Evolutionary conservation across 2,113 vertebrate species (phyloP).

Genomic region (Thunnus maccoyii): DNA sequence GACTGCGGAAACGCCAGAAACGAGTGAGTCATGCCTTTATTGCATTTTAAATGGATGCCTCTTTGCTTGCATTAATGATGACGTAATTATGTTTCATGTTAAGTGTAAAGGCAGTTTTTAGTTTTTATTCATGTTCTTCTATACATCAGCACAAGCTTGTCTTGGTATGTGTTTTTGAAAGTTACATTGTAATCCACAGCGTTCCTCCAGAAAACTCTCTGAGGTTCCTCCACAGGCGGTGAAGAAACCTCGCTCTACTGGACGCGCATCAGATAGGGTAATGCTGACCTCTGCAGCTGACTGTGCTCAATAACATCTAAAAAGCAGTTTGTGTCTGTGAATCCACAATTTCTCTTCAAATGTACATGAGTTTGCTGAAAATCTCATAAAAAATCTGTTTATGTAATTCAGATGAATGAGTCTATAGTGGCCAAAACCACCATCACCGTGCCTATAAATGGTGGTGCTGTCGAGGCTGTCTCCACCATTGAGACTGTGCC

Average conservation of each 20-base stretch:
- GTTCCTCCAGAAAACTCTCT: constrained; percentile 88
- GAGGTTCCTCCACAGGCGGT: constrained; percentile 87
- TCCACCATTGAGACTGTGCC: constrained; percentile 93
- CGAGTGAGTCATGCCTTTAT: constrained; percentile 81
- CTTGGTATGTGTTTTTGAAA: neutral
- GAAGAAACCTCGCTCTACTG: constrained; percentile 90
- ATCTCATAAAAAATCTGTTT: neutral
- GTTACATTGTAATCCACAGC: constrained; percentile 77
- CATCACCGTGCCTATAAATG: constrained; percentile 89
- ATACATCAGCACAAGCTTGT: neutral
- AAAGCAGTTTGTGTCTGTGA: neutral
- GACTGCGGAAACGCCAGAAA: constrained; percentile 92
- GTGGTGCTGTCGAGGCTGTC: constrained; percentile 91
- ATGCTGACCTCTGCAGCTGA: constrained; percentile 60
- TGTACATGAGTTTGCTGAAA: neutral
- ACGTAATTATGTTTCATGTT: neutral
- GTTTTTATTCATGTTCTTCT: neutral
- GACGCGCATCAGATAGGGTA: constrained; percentile 88
- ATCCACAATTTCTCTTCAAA: neutral
- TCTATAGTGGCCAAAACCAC: constrained; percentile 94
- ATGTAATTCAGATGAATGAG: constrained; percentile 87
- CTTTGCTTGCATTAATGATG: neutral
- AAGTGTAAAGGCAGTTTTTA: neutral
- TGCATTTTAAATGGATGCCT: neutral
- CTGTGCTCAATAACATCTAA: constrained; percentile 9